These are phyloP conservation scores for Cryptoblepharus egeriae DNA, from an alignment of 2,797 vertebrate genomes.

Conservation along the genomic window DNA sequence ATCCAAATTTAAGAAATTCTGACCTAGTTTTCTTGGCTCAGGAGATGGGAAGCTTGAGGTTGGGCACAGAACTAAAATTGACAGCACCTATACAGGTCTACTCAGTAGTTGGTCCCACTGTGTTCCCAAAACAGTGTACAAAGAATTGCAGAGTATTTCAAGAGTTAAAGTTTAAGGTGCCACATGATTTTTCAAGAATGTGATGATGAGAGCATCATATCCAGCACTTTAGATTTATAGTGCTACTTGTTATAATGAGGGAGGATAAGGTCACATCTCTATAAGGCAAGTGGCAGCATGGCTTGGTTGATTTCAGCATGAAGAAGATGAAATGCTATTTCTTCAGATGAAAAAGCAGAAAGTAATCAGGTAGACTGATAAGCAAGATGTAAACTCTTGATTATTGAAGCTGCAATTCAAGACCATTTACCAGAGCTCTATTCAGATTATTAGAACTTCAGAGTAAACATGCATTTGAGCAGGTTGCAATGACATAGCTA, in stretches of 20 bases:
- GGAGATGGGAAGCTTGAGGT: neutral
- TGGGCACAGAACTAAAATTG: no score
- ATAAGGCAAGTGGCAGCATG: neutral
- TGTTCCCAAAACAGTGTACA: no score
- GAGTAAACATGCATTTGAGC: neutral
- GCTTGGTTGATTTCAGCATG: neutral
- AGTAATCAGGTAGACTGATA: neutral
- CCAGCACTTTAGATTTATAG: neutral
- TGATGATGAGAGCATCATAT: neutral
- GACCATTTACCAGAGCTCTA: neutral
- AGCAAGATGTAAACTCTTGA: neutral
- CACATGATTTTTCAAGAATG: neutral
- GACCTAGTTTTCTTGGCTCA: neutral
- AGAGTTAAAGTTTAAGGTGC: neutral
- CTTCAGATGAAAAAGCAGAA: neutral
- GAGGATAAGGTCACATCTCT: neutral
- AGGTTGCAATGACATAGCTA: no score
- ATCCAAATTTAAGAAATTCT: conserved; percentile 11
- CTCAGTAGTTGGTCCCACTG: no score
- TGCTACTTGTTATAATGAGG: neutral
- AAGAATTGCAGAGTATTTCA: neutral
- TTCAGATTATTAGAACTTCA: neutral
- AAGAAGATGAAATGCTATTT: neutral
- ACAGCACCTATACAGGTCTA: no score
- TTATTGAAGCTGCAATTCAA: neutral